phyloP scores from a whole-genome alignment of 2,888 invertebrate species.

The Ectobius pallidus region DNA sequence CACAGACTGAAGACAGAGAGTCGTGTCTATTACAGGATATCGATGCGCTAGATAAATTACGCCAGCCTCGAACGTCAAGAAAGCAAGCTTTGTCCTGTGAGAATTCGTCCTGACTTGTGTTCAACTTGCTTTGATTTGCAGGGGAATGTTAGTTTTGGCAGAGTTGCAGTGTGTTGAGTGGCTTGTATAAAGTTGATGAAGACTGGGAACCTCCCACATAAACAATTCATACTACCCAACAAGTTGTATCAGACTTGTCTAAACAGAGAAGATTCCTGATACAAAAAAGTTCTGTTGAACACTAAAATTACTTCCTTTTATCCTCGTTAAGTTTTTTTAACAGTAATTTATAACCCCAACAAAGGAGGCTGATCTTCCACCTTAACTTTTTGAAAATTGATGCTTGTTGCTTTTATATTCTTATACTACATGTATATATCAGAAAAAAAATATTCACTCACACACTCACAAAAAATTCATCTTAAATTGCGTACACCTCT shows the following conservation, averaged over 20 bases:
- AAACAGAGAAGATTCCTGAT: too few relatives aligned
- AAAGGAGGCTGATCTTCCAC: too few relatives aligned
- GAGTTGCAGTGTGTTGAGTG: neutral
- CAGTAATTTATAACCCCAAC: too few relatives aligned
- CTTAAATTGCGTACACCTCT: too few relatives aligned
- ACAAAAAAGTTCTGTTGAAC: too few relatives aligned
- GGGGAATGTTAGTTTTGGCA: constrained; percentile 7
- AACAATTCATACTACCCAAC: neutral
- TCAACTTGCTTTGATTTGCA: constrained; percentile 5
- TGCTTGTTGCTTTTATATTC: too few relatives aligned
- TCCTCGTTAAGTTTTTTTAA: too few relatives aligned
- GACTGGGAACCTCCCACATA: neutral
- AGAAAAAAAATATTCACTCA: too few relatives aligned
- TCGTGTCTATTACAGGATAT: neutral
- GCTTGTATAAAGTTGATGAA: neutral
- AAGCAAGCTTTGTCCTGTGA: neutral
- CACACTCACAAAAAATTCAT: too few relatives aligned
- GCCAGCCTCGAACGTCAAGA: neutral
- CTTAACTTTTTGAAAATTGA: too few relatives aligned
- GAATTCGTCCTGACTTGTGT: neutral
- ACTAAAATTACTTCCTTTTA: too few relatives aligned
- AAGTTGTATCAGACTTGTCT: neutral
- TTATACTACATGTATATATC: too few relatives aligned
- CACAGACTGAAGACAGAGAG: neutral
- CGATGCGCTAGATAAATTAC: neutral